These are phyloP conservation scores for Peromyscus leucopus DNA, from an alignment of 2,113 vertebrate species.

Conservation along the genomic window DNA sequence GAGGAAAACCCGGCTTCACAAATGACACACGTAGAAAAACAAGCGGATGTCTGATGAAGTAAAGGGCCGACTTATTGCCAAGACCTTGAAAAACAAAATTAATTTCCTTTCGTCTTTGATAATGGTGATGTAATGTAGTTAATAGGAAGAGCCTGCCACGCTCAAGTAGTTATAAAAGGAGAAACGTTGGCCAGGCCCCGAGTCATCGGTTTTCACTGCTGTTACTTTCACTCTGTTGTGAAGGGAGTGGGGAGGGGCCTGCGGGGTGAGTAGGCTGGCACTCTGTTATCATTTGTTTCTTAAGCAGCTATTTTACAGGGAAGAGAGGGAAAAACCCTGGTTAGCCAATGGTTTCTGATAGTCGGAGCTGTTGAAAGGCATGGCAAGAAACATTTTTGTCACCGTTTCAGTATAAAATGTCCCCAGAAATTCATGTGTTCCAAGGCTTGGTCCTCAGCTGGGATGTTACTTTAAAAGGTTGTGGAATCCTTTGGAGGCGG, in stretches of 20 bases:
- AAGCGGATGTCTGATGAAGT: conserved; percentile 91
- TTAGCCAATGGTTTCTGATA: background rate
- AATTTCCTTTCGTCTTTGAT: conserved; percentile 93
- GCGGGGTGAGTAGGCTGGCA: background rate
- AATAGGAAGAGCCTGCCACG: conserved; percentile 89
- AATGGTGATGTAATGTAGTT: conserved; percentile 91
- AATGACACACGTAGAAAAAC: conserved; percentile 90
- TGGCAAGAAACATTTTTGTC: background rate
- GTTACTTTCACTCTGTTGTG: conserved; percentile 65
- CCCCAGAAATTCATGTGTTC: background rate
- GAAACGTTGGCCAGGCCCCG: conserved; percentile 87
- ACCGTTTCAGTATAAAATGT: background rate
- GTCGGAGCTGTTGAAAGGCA: background rate
- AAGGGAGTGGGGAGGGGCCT: conserved; percentile 67
- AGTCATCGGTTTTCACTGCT: conserved; percentile 75
- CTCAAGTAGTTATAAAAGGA: conserved; percentile 87
- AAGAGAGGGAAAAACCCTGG: background rate
- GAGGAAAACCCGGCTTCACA: conserved; percentile 88
- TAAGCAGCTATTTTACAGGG: conserved; percentile 26
- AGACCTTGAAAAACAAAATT: conserved; percentile 91
- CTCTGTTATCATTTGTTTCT: background rate
- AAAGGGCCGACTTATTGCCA: conserved; percentile 88
- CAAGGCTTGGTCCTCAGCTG: background rate
- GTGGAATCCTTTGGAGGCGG: background rate
- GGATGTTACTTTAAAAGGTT: background rate